Conservation (phyloP, 2,888 invertebrate genomes). For the Mactromeris polynyma region DNA sequence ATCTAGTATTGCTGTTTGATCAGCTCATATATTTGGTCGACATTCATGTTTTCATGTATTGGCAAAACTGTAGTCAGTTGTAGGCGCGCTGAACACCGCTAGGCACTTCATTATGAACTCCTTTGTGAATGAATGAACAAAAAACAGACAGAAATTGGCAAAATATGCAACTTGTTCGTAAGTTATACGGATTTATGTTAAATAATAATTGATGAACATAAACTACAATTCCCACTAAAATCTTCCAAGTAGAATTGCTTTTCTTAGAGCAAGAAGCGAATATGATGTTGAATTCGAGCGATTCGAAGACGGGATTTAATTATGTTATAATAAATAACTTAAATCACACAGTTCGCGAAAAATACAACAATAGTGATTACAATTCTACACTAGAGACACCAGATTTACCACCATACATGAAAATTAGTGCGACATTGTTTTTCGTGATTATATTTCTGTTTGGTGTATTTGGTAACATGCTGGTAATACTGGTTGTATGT, state of each 20-base stretch:
- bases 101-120: not conserved
- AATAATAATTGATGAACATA: not conserved
- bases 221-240: not conserved
- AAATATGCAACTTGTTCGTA: not conserved
- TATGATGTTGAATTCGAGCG: constrained; percentile 3
- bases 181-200: not conserved
- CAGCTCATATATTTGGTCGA: not conserved
- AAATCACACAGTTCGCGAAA: not conserved
- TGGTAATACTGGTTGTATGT: constrained; percentile 69
- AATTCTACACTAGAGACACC: constrained; percentile 49
- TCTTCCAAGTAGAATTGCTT: not conserved
- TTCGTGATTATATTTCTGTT: constrained; percentile 73
- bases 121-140: not conserved
- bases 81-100: not conserved
- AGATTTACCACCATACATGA: constrained; percentile 63
- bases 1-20: not conserved
- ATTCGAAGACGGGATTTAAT: not conserved
- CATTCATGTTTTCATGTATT: not conserved
- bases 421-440: constrained; percentile 66
- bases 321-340: not conserved
- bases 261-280: not conserved
- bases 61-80: not conserved
- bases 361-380: not conserved
- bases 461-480: constrained; percentile 72
- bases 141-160: no score